Conservation (phyloP, 2,888 invertebrate species). For the Falcaria lacertinaria region DNA sequence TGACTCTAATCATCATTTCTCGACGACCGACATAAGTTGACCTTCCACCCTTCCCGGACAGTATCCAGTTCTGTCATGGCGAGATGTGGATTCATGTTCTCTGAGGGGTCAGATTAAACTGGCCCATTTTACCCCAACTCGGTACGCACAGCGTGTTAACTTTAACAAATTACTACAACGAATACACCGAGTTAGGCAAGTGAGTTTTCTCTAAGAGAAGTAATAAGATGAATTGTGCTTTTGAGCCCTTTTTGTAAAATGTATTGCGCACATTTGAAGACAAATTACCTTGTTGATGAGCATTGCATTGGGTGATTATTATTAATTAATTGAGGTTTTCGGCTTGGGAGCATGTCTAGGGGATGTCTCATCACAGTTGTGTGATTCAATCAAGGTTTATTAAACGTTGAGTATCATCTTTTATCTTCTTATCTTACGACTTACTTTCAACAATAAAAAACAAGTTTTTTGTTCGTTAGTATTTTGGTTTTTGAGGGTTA, state of each 20-base stretch:
- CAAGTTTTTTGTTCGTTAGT: no score
- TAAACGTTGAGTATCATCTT: no score
- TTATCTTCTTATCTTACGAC: no score
- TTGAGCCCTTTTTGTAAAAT: conserved; percentile 59
- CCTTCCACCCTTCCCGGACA: conserved; percentile 14
- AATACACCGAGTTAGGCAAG: conserved; percentile 60
- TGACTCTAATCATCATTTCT: conserved; percentile 68
- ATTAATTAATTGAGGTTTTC: not conserved
- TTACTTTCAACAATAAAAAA: no score
- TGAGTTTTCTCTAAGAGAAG: conserved; percentile 37
- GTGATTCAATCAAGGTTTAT: no score
- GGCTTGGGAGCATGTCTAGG: no score
- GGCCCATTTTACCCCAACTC: conserved; percentile 56
- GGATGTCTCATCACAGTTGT: no score
- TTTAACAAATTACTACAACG: conserved; percentile 71
- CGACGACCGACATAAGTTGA: conserved; percentile 32
- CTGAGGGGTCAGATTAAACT: conserved; percentile 29
- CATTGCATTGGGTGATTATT: not conserved
- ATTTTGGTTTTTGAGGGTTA: no score
- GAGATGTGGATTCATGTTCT: conserved; percentile 8
- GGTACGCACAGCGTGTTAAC: conserved; percentile 60
- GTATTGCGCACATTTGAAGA: conserved; percentile 20
- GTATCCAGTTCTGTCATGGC: conserved; percentile 4
- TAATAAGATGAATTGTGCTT: conserved; percentile 62
- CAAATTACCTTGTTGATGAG: not conserved